Conservation (phyloP, 2,113 vertebrate genomes). For the Epinephelus fuscoguttatus region DNA sequence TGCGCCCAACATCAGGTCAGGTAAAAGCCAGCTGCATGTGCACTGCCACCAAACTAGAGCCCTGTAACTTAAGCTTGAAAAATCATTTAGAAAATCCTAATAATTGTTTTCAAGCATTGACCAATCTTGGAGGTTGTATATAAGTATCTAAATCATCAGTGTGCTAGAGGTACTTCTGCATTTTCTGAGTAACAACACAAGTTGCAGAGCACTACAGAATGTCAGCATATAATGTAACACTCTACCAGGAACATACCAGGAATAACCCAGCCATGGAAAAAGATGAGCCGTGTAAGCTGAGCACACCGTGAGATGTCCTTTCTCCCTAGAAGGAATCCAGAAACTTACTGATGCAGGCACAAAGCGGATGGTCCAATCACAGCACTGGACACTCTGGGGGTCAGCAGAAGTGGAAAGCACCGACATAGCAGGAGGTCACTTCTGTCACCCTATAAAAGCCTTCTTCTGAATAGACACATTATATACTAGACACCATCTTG, state of each 20-base stretch:
- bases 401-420: not conserved
- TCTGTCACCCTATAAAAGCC: not conserved
- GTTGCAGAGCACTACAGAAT: not conserved
- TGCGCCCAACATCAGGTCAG: not conserved
- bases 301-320: not conserved
- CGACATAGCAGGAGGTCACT: not conserved
- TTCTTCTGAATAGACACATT: not conserved
- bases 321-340: conserved; percentile 28
- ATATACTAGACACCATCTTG: too few relatives aligned
- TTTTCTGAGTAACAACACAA: not conserved
- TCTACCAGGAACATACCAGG: conserved; percentile 17
- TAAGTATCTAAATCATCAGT: not conserved
- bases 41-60: conserved; percentile 21
- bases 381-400: not conserved
- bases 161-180: not conserved
- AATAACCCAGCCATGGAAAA: conserved; percentile 37
- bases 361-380: conserved; percentile 20
- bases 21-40: not conserved
- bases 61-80: not conserved
- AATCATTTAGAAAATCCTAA: not conserved
- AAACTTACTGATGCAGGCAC: conserved; percentile 39
- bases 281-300: conserved; percentile 41
- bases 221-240: conserved; percentile 16
- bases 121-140: not conserved
- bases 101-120: not conserved